Conservation (phyloP, 2,888 invertebrate genomes). For the Apodemia duryi region DNA sequence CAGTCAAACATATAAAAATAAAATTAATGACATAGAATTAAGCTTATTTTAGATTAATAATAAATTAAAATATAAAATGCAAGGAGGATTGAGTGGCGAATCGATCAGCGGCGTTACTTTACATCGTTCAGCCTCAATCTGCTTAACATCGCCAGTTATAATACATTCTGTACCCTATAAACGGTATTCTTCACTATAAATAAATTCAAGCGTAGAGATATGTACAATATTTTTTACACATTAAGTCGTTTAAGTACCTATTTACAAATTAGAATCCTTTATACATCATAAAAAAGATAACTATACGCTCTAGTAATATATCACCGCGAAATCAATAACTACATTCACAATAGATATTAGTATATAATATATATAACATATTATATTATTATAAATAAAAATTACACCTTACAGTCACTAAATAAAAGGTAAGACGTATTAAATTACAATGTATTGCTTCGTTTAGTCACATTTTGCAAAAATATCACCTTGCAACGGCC, state of each 20-base stretch:
- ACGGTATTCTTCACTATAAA: conserved; percentile 70
- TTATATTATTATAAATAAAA: conserved; percentile 59
- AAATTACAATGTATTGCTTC: conserved; percentile 88
- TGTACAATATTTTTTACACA: conserved; percentile 79
- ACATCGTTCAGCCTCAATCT: conserved; percentile 29
- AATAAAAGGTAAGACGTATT: conserved; percentile 80
- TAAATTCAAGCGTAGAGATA: conserved; percentile 77
- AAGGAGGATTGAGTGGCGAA: conserved; percentile 14
- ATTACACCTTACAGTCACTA: conserved; percentile 68
- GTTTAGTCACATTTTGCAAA: conserved; percentile 84
- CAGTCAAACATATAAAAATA: conserved; percentile 4
- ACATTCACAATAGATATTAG: conserved; percentile 70
- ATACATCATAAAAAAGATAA: conserved; percentile 77
- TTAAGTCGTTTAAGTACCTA: conserved; percentile 75
- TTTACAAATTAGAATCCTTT: conserved; percentile 79
- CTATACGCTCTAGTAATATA: conserved; percentile 71
- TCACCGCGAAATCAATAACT: conserved; percentile 78
- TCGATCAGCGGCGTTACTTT: conserved; percentile 24
- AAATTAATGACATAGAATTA: conserved; percentile 13
- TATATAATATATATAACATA: conserved; percentile 50
- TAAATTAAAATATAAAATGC: conserved; percentile 12
- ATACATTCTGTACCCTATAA: conserved; percentile 49
- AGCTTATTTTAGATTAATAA: conserved; percentile 17
- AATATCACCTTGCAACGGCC: conserved; percentile 79
- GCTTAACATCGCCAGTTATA: conserved; percentile 31